Base-by-base conservation (phyloP, 2,888 invertebrate genomes). In the Andrena fulva region DNA sequence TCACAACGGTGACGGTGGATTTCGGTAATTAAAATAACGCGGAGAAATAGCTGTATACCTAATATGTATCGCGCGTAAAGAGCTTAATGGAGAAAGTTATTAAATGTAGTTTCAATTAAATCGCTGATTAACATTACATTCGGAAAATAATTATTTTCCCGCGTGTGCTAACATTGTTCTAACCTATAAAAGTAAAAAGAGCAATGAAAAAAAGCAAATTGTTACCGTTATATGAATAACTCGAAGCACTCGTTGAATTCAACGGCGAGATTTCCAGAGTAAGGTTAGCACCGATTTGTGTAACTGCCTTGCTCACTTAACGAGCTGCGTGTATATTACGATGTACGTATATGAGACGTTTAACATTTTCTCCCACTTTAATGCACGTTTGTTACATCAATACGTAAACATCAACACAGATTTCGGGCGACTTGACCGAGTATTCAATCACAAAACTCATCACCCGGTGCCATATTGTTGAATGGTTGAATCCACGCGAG, bases 381-480 rank as follows among this genome's bases (percentile, higher is more conserved):
- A 6, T 31, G 6, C 29, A 20, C 35, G 20, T 60, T 77, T 72
- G 42, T 67, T 76, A 35, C 52, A 73, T 62, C 33, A 54, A 62
- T 66, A 42, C 10, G 10, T 50, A 24, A 59, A 48, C 12, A 78
- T 64, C 29, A 69, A 62, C 68, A 73, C 69, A 74, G 63, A 6
- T 59, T 72, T 72, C 35, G n/a, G 64, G 8, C 29, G 42, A 73
- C n/a, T 35, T 62, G 59, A 79, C 69, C 10, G n/a, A 50, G 60
- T 16, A 64, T 35, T 70, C 50, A 84, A 70, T 69, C 66, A 29
- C 20, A 35, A 76, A 62, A 52, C 6, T 27, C n/a, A 35, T 27
- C 16, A 56, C 56, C 16, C 79, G 84, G 60, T 84, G 84, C 84
- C 84, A 84, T 84, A 76, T 84, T 84, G 84, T 84, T 75, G 64